A percentile compares a stretch with the other conserved stretches of the same genome.
Evolutionary conservation across 2,888 invertebrate species (phyloP).

Genomic region (Tiphia femorata): DNA sequence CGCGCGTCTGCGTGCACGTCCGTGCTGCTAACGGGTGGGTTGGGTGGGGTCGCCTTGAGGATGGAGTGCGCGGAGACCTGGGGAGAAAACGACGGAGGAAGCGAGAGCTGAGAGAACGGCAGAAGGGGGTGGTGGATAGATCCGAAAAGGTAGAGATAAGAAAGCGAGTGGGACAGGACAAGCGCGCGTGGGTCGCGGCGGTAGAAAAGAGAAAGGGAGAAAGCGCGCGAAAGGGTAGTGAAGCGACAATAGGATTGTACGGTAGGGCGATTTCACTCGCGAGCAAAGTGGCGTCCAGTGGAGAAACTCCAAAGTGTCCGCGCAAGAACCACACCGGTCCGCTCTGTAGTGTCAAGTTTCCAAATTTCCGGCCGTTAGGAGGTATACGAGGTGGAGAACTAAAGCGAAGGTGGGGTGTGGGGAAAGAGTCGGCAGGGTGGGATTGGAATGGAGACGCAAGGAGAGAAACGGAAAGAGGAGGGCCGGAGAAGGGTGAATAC

Average conservation of each 20-base stretch:
- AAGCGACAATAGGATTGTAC: constrained; percentile 27
- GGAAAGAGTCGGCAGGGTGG: no score
- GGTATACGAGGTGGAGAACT: constrained; percentile 21
- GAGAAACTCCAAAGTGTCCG: constrained; percentile 42
- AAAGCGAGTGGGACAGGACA: neutral
- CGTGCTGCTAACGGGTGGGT: no score
- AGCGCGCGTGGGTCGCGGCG: neutral
- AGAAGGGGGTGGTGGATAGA: neutral
- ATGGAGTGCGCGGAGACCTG: no score
- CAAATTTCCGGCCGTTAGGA: constrained; percentile 57
- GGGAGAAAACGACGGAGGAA: neutral
- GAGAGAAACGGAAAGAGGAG: constrained; percentile 1
- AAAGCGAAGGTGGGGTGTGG: no score
- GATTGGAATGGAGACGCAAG: neutral
- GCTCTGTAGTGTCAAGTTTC: constrained; percentile 54
- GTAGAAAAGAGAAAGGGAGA: constrained; percentile 1
- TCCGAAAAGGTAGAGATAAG: neutral
- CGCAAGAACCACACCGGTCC: constrained; percentile 34
- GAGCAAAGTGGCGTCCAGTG: constrained; percentile 32
- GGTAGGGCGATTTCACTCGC: constrained; percentile 35
- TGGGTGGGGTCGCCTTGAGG: neutral
- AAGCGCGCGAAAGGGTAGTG: constrained; percentile 12
- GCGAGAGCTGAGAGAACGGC: neutral
- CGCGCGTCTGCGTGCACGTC: no score
- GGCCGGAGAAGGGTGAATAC: constrained; percentile 7